phyloP scores from a whole-genome alignment of 2,113 vertebrate species.

The Ictalurus furcatus region DNA sequence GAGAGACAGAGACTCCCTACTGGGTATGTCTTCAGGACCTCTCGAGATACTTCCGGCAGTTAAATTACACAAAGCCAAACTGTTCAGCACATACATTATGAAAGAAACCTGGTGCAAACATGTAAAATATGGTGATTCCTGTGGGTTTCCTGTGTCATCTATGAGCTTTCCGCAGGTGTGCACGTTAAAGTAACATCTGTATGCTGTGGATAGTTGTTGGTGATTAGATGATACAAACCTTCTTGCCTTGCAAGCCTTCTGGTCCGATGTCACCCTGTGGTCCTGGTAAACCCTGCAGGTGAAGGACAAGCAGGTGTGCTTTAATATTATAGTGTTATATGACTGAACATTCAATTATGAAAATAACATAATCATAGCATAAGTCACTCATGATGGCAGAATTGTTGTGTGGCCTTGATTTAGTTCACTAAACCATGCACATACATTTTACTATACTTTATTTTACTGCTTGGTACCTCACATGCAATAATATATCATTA shows the following conservation, averaged over 20 bases:
- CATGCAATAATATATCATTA: background rate
- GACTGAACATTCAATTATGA: background rate
- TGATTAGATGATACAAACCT: constrained; percentile 69
- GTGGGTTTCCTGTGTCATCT: constrained; percentile 6
- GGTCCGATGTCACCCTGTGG: constrained; percentile 82
- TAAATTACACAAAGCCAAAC: constrained; percentile 56
- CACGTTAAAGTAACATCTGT: constrained; percentile 25
- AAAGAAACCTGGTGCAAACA: constrained; percentile 36
- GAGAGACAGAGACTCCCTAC: background rate
- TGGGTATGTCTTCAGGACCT: constrained; percentile 40
- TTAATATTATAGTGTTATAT: constrained; percentile 4
- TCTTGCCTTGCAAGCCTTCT: constrained; percentile 82
- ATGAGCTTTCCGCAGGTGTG: constrained; percentile 45
- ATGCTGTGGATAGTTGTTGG: constrained; percentile 24
- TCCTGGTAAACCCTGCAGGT: constrained; percentile 81
- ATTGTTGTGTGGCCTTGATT: background rate
- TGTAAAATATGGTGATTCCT: constrained; percentile 36
- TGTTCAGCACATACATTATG: constrained; percentile 49
- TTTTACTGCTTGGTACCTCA: background rate
- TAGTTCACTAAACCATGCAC: background rate
- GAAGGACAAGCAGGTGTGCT: constrained; percentile 43
- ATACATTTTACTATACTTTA: background rate
- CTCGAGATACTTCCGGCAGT: constrained; percentile 35
- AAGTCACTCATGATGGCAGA: background rate
- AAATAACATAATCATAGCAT: constrained; percentile 2